Conservation (phyloP, 2,888 invertebrate genomes). For the Idaea biselata region DNA sequence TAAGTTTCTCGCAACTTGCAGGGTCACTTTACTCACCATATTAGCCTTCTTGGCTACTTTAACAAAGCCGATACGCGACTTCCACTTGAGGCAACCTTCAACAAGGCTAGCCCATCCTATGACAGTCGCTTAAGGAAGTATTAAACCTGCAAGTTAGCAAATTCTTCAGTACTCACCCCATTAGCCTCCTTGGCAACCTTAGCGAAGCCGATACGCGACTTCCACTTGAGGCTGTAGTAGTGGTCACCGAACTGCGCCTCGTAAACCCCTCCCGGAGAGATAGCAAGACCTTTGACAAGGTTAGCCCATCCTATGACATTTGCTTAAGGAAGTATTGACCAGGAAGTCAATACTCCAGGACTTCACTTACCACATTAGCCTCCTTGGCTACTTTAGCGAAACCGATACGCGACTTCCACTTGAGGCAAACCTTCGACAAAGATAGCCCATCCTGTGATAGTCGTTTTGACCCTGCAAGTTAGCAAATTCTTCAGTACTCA, state of each 20-base stretch:
- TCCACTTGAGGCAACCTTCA: conserved; percentile 97
- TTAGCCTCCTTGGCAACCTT: conserved; percentile 96
- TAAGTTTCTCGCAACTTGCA: too few species aligned
- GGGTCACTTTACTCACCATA: conserved; percentile 87
- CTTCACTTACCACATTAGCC: conserved; percentile 90
- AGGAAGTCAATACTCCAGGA: too few species aligned
- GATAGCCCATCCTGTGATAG: too few species aligned
- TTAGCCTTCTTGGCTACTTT: conserved; percentile 96
- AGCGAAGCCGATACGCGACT: conserved; percentile 95
- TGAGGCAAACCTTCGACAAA: too few species aligned
- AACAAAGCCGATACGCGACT: conserved; percentile 95
- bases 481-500: too few species aligned
- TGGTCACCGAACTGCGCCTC: conserved; percentile 98
- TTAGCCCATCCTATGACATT: too few species aligned
- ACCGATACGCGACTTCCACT: conserved; percentile 96
- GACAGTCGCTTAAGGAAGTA: too few species aligned
- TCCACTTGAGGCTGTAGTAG: conserved; percentile 95
- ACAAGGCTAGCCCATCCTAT: too few species aligned
- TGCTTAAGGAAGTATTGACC: too few species aligned
- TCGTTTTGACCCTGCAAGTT: too few species aligned
- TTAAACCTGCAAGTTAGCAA: too few species aligned
- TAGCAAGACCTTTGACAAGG: conserved; percentile 81
- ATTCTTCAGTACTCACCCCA: conserved; percentile 83
- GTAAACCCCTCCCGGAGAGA: conserved; percentile 96
- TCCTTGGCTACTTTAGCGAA: conserved; percentile 97